A percentile compares a stretch with the other conserved stretches of the same genome.
Conservation (phyloP, 1,140 invertebrate genomes). For the Lepidurus apus region DNA sequence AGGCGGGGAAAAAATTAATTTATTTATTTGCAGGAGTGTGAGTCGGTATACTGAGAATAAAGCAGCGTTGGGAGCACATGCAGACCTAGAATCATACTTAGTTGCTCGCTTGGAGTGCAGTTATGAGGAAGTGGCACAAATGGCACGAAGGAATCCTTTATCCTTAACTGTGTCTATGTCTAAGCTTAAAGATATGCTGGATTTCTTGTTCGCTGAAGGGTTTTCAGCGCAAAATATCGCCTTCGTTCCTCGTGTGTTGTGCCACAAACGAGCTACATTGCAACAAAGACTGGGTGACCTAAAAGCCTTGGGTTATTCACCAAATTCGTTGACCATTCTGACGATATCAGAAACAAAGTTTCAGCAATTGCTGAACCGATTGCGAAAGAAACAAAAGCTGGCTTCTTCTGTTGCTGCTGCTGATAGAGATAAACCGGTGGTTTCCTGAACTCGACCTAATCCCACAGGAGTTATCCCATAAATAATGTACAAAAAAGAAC, state of each 20-base stretch:
- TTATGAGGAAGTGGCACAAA: slow-evolving; percentile 41
- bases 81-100: slow-evolving; percentile 47
- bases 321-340: slow-evolving; percentile 47
- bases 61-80: slow-evolving; percentile 46
- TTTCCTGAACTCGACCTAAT: not conserved
- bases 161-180: slow-evolving; percentile 47
- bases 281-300: slow-evolving; percentile 47
- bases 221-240: slow-evolving; percentile 48
- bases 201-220: slow-evolving; percentile 48
- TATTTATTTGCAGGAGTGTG: slow-evolving; percentile 43
- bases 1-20: not conserved
- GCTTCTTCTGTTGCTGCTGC: not conserved
- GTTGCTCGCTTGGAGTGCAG: slow-evolving; percentile 47
- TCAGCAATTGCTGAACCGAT: not conserved
- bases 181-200: slow-evolving; percentile 50
- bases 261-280: slow-evolving; percentile 50
- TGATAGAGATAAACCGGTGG: not conserved
- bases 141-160: slow-evolving; percentile 47
- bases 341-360: not conserved
- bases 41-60: slow-evolving; percentile 46
- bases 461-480: not conserved
- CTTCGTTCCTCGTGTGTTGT: slow-evolving; percentile 49
- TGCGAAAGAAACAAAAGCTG: not conserved
- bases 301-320: slow-evolving; percentile 43
- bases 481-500: not conserved